Evolutionary conservation across 53 echinoderm and acorn worm genomes (phyloP), one percentile per base, ranked within the genome.

Genomic region (Arbacia lixula): DNA sequence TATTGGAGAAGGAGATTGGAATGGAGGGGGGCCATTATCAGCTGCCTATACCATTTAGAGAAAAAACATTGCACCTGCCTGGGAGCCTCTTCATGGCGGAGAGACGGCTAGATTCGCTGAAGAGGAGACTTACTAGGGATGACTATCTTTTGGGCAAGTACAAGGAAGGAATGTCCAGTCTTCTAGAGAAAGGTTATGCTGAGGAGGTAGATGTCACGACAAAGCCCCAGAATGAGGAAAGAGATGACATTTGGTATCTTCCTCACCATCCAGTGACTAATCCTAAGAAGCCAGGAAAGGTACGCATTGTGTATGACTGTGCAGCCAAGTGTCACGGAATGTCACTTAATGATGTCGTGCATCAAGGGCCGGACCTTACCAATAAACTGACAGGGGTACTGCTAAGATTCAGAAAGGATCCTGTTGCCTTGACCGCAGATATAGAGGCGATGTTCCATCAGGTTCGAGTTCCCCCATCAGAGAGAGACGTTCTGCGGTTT

Each of bases 391-490:
- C 71, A 55, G 85, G 68, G 12, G 85, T 75, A 33, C 55, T 75
- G 4, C 75, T 75, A 6, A 4, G 75, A 31, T 75, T 75, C 55
- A 27, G 54, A n/a, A 53, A 53, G 75, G 75, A 75, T 16, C 69
- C 75, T 2, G 33, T 75, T 75, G 75, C 55, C 17, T 17, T 53
- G 31, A 76, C 68, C 33, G 87, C 84, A 9, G 87, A 84, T 36
- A 87, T 84, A 30, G 78, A 87, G 52, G 84, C 84, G 14, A 91
- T 91, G 91, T 91, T 87, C 66, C 73, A 86, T 62, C 91, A 91
- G 57, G 91, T 91, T 17, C 49, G 74, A 62, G 90, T 90, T 42
- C 60, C 86, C 20, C 42, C 79, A 86, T 19, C 60, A 4, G 82
- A 90, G 36, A 42, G 90, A 12, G 86, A 86, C 43, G 60, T 55